Base-by-base conservation (phyloP, 2,888 invertebrate genomes). In the Eupithecia insigniata region DNA sequence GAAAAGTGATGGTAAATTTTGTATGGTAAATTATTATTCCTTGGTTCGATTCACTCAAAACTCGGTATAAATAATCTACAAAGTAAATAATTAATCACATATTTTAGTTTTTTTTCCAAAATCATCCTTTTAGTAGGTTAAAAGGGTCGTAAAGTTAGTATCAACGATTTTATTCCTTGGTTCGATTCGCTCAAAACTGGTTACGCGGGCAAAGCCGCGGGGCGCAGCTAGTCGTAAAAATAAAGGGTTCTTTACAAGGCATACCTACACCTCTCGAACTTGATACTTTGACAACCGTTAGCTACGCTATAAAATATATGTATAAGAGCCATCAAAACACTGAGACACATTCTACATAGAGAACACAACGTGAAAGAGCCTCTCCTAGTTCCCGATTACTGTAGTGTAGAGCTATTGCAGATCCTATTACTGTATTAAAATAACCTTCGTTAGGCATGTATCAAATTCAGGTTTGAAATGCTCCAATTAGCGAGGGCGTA, bases 381-480 rank as follows among this genome's bases (percentile, higher is more conserved):
- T 51, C 22, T 22, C 2, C 51, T 10, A 10, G 22, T 0, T 51
- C 7, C 51, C 51, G 22, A 10, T 22, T 43, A 14, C 14, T 34
- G 34, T 10, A n/a, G 8, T 43, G 10, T 10, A 51, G 51, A 22
- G 10, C n/a, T 51, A 51, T 14, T 26, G 55, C 26, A 55, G 8
- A 26, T 22, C 51, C 10, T 12, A 22, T 22, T 51, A 51, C 51
- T 46, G 22, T 22, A 51, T 51, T 22, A 51, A 51, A 51, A 0
- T 22, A 3, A 4, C 12, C 22, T 51, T 51, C 3, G 22, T 10
- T 22, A 51, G 22, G 22, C 34, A 26, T 58, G 34, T 51, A 22
- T 36, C 14, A 70, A 69, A 68, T 70, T 72, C 62, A 71, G 72
- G 70, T 73, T 64, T 34, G 58, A 60, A 69, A 66, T 69, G 65